These are phyloP conservation scores for Dinoponera quadriceps DNA, from an alignment of 1,140 invertebrate genomes.

Conservation along the genomic window DNA sequence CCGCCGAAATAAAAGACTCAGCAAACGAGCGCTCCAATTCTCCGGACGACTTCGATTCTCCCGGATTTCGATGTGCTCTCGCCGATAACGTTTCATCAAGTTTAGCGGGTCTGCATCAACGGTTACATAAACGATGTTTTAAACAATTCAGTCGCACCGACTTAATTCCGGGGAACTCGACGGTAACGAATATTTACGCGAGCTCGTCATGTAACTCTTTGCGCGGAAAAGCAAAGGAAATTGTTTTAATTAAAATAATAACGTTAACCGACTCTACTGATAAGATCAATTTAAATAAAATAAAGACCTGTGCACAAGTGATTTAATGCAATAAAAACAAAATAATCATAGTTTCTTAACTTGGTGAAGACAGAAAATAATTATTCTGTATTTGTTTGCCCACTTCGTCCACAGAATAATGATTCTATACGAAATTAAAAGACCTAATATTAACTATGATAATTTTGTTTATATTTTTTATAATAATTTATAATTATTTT, in stretches of 20 bases:
- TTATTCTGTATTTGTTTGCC: too few species aligned
- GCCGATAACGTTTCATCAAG: slow-evolving; percentile 12
- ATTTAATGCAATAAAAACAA: too few species aligned
- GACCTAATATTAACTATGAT: too few species aligned
- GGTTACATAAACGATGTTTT: slow-evolving; percentile 1
- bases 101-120: not conserved
- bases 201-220: not conserved
- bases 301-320: too few species aligned
- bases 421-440: too few species aligned
- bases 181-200: not conserved
- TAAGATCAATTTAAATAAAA: too few species aligned
- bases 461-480: too few species aligned
- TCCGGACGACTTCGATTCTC: slow-evolving; percentile 10
- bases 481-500: too few species aligned
- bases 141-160: not conserved
- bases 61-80: not conserved
- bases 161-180: not conserved
- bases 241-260: not conserved
- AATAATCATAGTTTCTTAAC: too few species aligned
- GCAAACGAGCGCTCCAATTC: slow-evolving; percentile 4
- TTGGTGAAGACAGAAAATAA: too few species aligned
- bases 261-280: too few species aligned
- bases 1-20: slow-evolving; percentile 69
- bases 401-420: too few species aligned
- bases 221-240: not conserved